phyloP scores from a whole-genome alignment of 1,140 invertebrate species.

The Saxidomus purpurata region DNA sequence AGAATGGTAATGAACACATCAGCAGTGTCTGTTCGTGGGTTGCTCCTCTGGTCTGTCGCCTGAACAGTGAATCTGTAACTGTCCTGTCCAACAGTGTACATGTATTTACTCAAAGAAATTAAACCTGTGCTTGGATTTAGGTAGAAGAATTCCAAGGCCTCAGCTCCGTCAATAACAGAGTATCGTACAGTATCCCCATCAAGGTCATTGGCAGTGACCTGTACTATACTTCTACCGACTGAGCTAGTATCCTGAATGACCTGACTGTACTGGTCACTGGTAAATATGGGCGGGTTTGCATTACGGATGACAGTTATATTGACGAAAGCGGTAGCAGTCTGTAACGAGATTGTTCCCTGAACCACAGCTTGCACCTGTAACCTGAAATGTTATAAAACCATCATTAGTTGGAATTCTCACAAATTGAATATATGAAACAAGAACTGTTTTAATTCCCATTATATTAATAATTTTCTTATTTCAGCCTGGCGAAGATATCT shows the following conservation, averaged over 20 bases:
- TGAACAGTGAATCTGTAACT: constrained; percentile 62
- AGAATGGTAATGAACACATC: constrained; percentile 85
- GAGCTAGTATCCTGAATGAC: constrained; percentile 67
- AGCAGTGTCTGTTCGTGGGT: constrained; percentile 92
- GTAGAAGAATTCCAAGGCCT: constrained; percentile 66
- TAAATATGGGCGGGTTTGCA: constrained; percentile 71
- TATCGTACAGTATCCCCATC: constrained; percentile 62
- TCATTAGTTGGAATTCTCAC: too few relatives aligned
- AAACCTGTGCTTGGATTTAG: constrained; percentile 71
- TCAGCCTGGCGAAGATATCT: too few relatives aligned
- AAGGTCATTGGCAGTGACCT: constrained; percentile 70
- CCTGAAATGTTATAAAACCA: constrained; percentile 37
- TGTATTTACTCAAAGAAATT: constrained; percentile 60
- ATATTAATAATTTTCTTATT: too few relatives aligned
- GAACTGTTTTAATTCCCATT: too few relatives aligned
- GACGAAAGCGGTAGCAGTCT: constrained; percentile 71
- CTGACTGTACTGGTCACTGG: constrained; percentile 40
- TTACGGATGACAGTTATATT: constrained; percentile 77
- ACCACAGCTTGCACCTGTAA: constrained; percentile 67
- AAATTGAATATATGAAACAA: too few relatives aligned
- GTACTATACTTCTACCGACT: constrained; percentile 69
- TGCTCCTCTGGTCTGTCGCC: constrained; percentile 93
- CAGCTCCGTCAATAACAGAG: constrained; percentile 13
- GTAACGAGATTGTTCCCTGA: constrained; percentile 52
- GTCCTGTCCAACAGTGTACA: constrained; percentile 53